A percentile compares a stretch with the other conserved stretches of the same genome.
Conservation (phyloP, 2,797 vertebrate genomes). For the Cyclura pinguis region DNA sequence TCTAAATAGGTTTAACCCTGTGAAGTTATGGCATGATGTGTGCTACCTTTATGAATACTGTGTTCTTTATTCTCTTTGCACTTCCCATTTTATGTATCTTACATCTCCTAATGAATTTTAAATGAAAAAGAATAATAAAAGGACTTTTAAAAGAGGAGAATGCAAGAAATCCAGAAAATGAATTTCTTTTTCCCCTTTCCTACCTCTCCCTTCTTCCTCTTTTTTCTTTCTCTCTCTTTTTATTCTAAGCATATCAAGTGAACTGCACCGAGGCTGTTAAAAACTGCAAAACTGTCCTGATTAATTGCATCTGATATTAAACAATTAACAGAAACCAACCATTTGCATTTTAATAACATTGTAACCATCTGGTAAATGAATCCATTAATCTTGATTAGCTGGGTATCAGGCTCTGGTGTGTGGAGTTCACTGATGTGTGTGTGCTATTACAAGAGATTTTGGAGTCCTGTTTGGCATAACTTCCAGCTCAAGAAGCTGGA, state of each 20-base stretch:
- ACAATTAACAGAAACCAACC: conserved; percentile 93
- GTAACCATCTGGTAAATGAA: conserved; percentile 92
- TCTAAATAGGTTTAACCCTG: background rate
- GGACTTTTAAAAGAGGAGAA: background rate
- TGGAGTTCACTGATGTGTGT: conserved; percentile 82
- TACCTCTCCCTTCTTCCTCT: background rate
- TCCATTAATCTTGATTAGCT: conserved; percentile 98
- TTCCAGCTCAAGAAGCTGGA: conserved; percentile 44
- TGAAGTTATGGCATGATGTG: background rate
- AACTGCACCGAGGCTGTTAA: conserved; percentile 67
- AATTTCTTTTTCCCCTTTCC: conserved; percentile 5
- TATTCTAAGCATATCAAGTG: conserved; percentile 64
- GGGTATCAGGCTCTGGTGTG: conserved; percentile 82
- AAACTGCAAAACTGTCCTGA: conserved; percentile 75
- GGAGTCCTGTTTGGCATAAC: conserved; percentile 56
- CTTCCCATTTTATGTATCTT: background rate
- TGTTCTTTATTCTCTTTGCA: background rate
- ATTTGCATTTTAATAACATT: conserved; percentile 99
- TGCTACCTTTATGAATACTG: background rate
- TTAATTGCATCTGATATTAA: conserved; percentile 91
- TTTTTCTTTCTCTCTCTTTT: conserved; percentile 49
- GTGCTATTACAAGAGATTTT: conserved; percentile 62
- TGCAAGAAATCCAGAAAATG: background rate
- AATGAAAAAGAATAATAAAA: conserved; percentile 4
- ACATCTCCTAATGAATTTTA: conserved; percentile 12